Percentiles rank a stretch among this genome's conserved stretches.
These are phyloP conservation scores for Eufriesea mexicana DNA, from an alignment of 1,140 invertebrate species.

Conservation along the genomic window DNA sequence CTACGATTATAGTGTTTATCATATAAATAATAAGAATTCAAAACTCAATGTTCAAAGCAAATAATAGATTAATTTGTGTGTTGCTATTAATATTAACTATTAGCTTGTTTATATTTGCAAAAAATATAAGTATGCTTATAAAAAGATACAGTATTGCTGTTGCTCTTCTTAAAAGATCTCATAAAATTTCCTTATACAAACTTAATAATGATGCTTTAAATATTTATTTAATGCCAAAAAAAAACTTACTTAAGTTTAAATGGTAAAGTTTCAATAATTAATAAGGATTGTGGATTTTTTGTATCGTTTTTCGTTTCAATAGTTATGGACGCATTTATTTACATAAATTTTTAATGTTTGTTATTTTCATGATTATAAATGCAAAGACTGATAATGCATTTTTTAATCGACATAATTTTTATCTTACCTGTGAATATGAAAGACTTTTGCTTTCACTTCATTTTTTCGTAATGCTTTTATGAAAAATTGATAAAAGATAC, in stretches of 20 bases:
- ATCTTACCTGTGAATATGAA: not conserved
- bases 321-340: slow-evolving; percentile 11
- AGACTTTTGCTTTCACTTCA: not conserved
- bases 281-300: not conserved
- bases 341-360: slow-evolving; percentile 12
- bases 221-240: slow-evolving; percentile 12
- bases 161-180: slow-evolving; percentile 4
- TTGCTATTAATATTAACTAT: slow-evolving; percentile 24
- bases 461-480: slow-evolving; percentile 4
- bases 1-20: slow-evolving; percentile 15
- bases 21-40: slow-evolving; percentile 20
- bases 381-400: slow-evolving; percentile 37
- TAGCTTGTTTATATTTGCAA: slow-evolving; percentile 1
- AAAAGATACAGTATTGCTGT: slow-evolving; percentile 21
- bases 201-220: not conserved
- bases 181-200: slow-evolving; percentile 19
- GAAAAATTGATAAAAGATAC: not conserved
- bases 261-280: not conserved
- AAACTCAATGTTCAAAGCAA: slow-evolving; percentile 21
- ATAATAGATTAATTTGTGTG: slow-evolving; percentile 22
- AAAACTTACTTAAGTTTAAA: not conserved
- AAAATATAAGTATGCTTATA: slow-evolving; percentile 3
- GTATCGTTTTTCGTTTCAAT: slow-evolving; percentile 1
- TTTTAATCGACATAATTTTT: slow-evolving; percentile 8
- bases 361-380: slow-evolving; percentile 27